Base-by-base conservation (phyloP, 2,888 invertebrate species). In the Sialis lutaria region DNA sequence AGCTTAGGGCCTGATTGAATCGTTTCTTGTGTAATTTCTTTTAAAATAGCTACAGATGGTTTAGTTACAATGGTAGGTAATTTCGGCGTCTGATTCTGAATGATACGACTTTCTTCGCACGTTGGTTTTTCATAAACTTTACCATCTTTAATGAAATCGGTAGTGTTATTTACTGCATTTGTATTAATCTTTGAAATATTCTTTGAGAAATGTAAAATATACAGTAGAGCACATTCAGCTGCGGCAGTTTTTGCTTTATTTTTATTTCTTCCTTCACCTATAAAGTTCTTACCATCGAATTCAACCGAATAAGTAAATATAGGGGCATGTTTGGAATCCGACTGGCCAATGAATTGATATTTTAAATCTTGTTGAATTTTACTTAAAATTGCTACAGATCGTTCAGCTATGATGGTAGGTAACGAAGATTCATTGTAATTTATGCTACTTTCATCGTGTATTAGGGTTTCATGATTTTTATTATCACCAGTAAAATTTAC, bases 311-410 rank as follows among this genome's bases (percentile, higher is more conserved):
- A 83, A 9, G 80, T 83, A 67, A 93, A 93, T 55, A 79, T 72
- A 0, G 92, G 92, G 44, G 86, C 82, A 67, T 93, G 92, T 7
- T 87, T 81, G 1, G 92, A 91, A 0, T 92, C 92, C 22, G 75
- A 75, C 65, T 87, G 83, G 48, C 79, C 74, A 47, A 85, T 72
- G 52, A 88, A 72, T 53, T 75, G 74, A 63, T 89, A 93, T 47
- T 76, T 69, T 12, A 89, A 74, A 30, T 83, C 82, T 33, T 84
- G 79, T 53, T 84, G 80, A 7, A 91, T 67, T 68, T 92, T 91
- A 65, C 92, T 90, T 47, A 93, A 65, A 48, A 85, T 77, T 8
- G 84, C 82, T 13, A 86, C 83, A 0, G 87, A 80, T 61, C 69
- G 79, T 61, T 72, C 72, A 22, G 22, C 22, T 22, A 22, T 22